Evolutionary conservation across 2,113 vertebrate genomes (phyloP).

Genomic region (Entelurus aequoreus): DNA sequence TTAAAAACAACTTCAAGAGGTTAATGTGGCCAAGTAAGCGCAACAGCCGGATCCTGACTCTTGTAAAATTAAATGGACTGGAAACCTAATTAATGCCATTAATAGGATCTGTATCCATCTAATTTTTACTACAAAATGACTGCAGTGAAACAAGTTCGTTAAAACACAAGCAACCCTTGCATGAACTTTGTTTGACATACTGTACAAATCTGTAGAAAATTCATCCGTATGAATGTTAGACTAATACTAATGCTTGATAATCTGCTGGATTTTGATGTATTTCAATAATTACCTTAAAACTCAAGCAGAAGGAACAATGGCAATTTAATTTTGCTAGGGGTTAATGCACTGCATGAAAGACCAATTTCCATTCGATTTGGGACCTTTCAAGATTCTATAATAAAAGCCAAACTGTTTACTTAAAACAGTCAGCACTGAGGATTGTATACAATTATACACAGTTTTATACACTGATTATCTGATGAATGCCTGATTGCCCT

Average conservation of each 20-base stretch:
- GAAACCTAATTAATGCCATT: no score
- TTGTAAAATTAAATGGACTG: no score
- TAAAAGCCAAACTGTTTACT: constrained; percentile 16
- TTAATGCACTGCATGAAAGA: constrained; percentile 1
- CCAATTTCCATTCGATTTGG: constrained; percentile 16
- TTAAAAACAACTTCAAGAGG: no score
- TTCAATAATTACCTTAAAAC: not conserved
- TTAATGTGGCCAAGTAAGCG: no score
- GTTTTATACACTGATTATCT: constrained; percentile 13
- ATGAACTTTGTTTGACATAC: no score
- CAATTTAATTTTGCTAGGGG: not conserved
- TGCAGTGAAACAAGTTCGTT: no score
- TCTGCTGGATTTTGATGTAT: not conserved
- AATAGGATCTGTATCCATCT: no score
- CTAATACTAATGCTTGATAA: not conserved
- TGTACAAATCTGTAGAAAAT: not conserved
- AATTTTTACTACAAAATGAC: no score
- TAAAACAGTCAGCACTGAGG: constrained; percentile 2
- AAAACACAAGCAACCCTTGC: no score
- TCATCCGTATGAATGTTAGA: not conserved
- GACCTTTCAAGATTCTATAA: not conserved
- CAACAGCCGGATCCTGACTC: no score
- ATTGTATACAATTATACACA: constrained; percentile 14
- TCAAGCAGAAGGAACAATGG: not conserved
- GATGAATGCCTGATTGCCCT: not conserved